Base-by-base conservation (phyloP, 2,113 vertebrate genomes). In the Theristicus caerulescens region DNA sequence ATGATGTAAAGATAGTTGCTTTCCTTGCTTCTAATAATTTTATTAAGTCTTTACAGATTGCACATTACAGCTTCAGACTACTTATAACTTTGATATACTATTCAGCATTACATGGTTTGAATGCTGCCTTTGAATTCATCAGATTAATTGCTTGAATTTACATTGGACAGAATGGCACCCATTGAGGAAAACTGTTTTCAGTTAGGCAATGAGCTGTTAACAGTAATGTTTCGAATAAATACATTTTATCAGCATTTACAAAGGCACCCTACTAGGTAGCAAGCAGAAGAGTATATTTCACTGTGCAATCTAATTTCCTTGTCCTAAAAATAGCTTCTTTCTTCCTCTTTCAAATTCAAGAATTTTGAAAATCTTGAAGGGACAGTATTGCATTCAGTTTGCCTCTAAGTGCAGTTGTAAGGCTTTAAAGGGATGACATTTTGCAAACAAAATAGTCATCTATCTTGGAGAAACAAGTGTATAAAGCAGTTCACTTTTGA, bases 161-260 rank as follows among this genome's bases (percentile, higher is more conserved):
- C 34, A 82, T 76, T 62, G 66, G 8, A 22, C 31, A 92, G n/a
- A 88, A 77, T 51, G 54, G 34, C 20, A 90, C 18, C 73, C 76
- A 76, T 62, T 85, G 58, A 82, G 57, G 46, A 90, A 82, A 92
- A 73, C 42, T 87, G 77, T 80, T 96, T 94, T 65, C 74, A 73
- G 54, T 77, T 61, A 86, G 74, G 31, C 71, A 88, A 85, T 87
- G 82, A 93, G 24, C 74, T 90, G 62, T 80, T 91, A 96, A 76
- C 62, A 77, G 34, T 65, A 85, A 65, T 86, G 66, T 90, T 88
- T 87, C 44, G 61, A 88, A 97, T 94, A 96, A 94, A 96, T 91
- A 76, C 40, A 72, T 94, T 93, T 95, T 94, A 91, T 94, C 87
- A 77, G 49, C 66, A 85, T 91, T 96, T 94, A 90, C 54, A 69